Evolutionary conservation across 2,113 vertebrate species (phyloP), one percentile per base, ranked within the genome.

Genomic region (Equus quagga): DNA sequence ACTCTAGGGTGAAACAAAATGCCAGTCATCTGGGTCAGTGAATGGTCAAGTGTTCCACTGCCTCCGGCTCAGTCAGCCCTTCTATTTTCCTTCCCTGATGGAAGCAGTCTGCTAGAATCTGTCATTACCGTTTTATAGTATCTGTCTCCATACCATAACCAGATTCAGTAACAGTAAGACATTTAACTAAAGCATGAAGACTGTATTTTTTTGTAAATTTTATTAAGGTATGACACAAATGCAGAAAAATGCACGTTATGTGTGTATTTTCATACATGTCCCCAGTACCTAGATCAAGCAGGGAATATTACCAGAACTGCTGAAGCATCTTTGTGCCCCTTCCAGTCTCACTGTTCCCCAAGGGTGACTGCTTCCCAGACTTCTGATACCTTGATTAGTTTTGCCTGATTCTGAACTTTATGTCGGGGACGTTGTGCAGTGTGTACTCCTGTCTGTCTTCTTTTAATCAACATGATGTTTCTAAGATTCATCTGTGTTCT

Each of bases 241-340:
- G 1, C 28, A 44, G 49, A 28, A 18, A 19, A 41, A 11, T 0
- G 5, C 23, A 15, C 7, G 10, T 56, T 33, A 4, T 3, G 31
- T 75, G 41, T 36, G 0, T 11, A 0, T n/a, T 1, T 13, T 36
- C 31, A 9, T 28, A 1, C 8, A 6, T 5, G 65, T 31, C 44
- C 17, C 26, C 5, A 21, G 54, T 6, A 18, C 79, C 79, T 14
- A 2, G 64, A 8, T 44, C 33, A 33, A 24, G 70, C 58, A 54
- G 81, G 54, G 44, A 6, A 8, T 60, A 1, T 31, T 2, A 18
- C 26, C 58, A 18, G 18, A 23, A 18, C 44, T n/a, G 8, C 9
- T 1, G 62, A 21, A 4, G 49, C 51, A 36, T 44, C 46, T 65
- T 26, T 5, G 51, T 5, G 51, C 51, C 19, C 49, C 41, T 83